These are phyloP conservation scores for Paratilapia polleni DNA, from an alignment of 2,113 vertebrate genomes.

Conservation along the genomic window DNA sequence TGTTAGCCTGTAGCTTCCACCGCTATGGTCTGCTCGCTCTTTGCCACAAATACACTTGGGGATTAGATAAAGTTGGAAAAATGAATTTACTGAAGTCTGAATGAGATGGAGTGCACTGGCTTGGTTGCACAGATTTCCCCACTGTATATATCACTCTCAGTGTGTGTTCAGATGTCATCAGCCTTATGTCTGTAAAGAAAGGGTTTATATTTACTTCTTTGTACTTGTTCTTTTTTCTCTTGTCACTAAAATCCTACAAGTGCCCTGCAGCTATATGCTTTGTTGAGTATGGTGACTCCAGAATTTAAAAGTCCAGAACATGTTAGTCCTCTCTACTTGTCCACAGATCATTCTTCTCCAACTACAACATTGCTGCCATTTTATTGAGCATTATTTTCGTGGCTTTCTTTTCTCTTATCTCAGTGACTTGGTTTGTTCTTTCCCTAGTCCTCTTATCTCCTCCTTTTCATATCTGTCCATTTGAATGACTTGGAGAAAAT, in stretches of 20 bases:
- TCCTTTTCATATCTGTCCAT: too few species aligned
- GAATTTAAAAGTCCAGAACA: not conserved
- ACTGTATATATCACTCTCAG: not conserved
- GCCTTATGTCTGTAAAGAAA: not conserved
- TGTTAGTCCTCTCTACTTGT: not conserved
- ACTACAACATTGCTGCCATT: not conserved
- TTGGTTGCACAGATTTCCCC: not conserved
- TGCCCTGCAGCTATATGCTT: not conserved
- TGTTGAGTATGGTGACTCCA: not conserved
- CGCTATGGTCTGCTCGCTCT: not conserved
- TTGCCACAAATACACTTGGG: not conserved
- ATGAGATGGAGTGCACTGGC: not conserved
- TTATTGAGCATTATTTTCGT: not conserved
- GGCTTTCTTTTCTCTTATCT: not conserved
- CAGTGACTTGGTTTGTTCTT: not conserved
- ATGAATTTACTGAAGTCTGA: not conserved
- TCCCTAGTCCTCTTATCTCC: not conserved
- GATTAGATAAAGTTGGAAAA: conserved; percentile 11
- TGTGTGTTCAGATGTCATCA: not conserved
- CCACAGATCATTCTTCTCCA: not conserved
- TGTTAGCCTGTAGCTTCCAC: conserved; percentile 19
- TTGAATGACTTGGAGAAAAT: not conserved
- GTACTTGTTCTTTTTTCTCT: not conserved
- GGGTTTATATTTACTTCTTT: not conserved
- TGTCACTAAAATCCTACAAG: not conserved